A percentile compares a stretch with the other conserved stretches of the same genome.
These are phyloP conservation scores for Rallus limicola DNA, from an alignment of 2,113 vertebrate species.

Conservation along the genomic window DNA sequence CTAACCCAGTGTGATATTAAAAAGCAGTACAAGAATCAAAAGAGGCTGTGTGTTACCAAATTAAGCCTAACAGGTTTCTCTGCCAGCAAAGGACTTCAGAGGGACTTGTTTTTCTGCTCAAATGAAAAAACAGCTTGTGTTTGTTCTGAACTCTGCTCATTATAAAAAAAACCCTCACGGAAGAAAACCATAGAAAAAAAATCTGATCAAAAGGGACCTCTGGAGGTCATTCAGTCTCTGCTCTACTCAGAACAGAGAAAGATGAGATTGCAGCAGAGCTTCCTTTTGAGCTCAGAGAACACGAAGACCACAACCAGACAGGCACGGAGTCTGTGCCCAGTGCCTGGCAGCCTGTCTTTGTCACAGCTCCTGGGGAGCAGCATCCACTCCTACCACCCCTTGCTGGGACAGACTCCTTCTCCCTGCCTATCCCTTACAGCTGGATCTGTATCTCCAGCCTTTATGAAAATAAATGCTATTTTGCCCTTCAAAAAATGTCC, in stretches of 20 bases:
- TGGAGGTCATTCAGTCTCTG: neutral
- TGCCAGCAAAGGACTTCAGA: neutral
- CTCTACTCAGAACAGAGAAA: neutral
- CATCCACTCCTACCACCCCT: neutral
- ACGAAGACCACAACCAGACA: neutral
- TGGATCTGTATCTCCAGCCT: neutral
- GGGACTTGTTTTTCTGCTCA: neutral
- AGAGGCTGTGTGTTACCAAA: neutral
- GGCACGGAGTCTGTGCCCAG: neutral
- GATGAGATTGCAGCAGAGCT: neutral
- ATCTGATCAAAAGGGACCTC: neutral
- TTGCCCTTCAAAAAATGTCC: neutral
- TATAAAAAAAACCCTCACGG: neutral
- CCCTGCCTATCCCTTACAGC: neutral
- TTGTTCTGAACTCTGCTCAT: neutral
- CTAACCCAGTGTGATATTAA: neutral
- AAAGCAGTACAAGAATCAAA: neutral
- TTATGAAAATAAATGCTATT: neutral
- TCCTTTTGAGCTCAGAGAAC: neutral
- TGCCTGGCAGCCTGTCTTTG: neutral
- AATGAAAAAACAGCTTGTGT: neutral
- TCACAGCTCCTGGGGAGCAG: neutral
- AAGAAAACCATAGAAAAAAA: neutral
- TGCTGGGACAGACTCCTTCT: neutral
- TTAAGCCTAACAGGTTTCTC: neutral